Conservation (phyloP, 2,113 vertebrate genomes). For the Dasypus novemcinctus region DNA sequence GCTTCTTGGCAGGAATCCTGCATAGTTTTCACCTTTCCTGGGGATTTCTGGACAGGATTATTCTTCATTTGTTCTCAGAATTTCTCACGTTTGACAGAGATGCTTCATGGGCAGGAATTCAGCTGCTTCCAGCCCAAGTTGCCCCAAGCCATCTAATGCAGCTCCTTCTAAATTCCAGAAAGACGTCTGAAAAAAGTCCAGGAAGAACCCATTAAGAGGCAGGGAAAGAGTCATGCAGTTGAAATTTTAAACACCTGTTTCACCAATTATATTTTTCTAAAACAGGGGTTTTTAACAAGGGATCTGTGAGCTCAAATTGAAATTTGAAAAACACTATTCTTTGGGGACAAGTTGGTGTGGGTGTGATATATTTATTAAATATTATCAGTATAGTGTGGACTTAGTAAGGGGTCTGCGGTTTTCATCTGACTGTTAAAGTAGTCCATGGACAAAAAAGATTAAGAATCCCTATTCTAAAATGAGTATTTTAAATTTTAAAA, state of each 20-base stretch:
- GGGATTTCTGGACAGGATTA: not conserved
- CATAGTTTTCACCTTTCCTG: slow-evolving; percentile 30
- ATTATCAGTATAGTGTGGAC: no score
- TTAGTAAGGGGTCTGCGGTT: no score
- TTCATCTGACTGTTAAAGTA: no score
- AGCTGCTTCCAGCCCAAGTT: not conserved
- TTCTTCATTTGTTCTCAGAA: slow-evolving; percentile 21
- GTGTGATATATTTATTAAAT: no score
- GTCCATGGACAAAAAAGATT: no score
- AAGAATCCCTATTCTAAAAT: not conserved
- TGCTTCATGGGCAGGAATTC: not conserved
- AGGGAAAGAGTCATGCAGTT: not conserved
- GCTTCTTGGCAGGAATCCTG: slow-evolving; percentile 53
- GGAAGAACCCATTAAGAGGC: not conserved
- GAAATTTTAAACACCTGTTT: not conserved
- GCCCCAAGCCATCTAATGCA: not conserved
- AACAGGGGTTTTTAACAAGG: no score
- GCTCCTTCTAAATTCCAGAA: slow-evolving; percentile 17
- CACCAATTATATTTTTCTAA: not conserved
- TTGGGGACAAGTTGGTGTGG: no score
- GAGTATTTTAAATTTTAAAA: not conserved
- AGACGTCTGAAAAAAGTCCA: slow-evolving; percentile 18
- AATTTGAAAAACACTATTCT: no score
- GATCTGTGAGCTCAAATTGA: no score
- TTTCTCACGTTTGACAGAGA: slow-evolving; percentile 51